These are phyloP conservation scores for Chascanopsetta lugubris DNA, from an alignment of 2,113 vertebrate genomes.

Conservation along the genomic window DNA sequence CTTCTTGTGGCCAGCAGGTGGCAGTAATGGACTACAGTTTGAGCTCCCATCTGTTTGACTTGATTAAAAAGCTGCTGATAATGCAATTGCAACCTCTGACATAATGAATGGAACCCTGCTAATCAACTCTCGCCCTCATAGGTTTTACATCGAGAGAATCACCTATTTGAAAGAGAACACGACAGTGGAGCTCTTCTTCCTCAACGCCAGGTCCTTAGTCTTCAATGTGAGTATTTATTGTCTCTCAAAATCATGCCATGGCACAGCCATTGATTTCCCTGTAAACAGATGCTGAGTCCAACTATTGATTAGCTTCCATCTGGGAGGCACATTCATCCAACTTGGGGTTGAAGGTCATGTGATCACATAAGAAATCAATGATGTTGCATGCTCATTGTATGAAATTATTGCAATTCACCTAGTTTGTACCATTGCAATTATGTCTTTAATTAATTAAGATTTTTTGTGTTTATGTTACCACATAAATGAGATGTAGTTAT, in stretches of 20 bases:
- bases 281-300: conserved; percentile 9
- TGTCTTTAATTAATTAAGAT: too few species aligned
- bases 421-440: neutral
- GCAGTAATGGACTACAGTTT: conserved; percentile 42
- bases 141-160: conserved; percentile 98
- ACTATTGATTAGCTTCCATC: neutral
- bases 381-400: neutral
- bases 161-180: conserved; percentile 93
- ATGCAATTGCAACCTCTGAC: neutral
- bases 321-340: neutral
- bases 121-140: conserved; percentile 74
- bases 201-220: conserved; percentile 95
- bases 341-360: neutral
- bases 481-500: too few species aligned
- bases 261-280: neutral
- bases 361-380: too few species aligned
- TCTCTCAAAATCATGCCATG: neutral
- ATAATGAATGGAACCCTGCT: conserved; percentile 9
- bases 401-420: neutral
- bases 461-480: too few species aligned
- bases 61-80: conserved; percentile 14
- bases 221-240: conserved; percentile 87
- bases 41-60: neutral
- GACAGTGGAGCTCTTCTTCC: conserved; percentile 95
- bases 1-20: conserved; percentile 71